A percentile compares a stretch with the other conserved stretches of the same genome.
phyloP scores from a whole-genome alignment of 2,888 invertebrate genomes.

The Chymomyza caudatula region DNA sequence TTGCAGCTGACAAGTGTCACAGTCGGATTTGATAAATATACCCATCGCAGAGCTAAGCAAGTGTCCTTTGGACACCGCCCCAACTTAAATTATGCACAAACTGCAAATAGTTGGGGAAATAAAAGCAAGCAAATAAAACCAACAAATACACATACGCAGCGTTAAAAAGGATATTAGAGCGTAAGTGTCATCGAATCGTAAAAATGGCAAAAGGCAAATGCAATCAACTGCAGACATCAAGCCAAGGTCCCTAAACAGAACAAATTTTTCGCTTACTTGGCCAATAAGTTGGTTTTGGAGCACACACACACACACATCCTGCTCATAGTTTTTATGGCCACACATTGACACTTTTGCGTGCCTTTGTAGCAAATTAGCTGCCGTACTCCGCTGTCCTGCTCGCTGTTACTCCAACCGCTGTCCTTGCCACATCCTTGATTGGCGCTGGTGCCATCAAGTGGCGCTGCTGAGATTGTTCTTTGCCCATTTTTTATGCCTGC shows the following conservation, averaged over 20 bases:
- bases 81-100: slow-evolving; percentile 50
- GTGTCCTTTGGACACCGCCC: not conserved
- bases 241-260: not conserved
- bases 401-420: not conserved
- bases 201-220: slow-evolving; percentile 49
- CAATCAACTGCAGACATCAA: slow-evolving; percentile 67
- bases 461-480: slow-evolving; percentile 17
- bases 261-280: slow-evolving; percentile 63
- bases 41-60: slow-evolving; percentile 6
- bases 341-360: slow-evolving; percentile 59
- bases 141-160: not conserved
- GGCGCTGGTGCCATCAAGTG: slow-evolving; percentile 30
- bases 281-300: slow-evolving; percentile 49
- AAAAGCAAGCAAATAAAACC: slow-evolving; percentile 38
- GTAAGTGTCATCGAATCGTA: slow-evolving; percentile 68
- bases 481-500: slow-evolving; percentile 55
- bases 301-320: not conserved
- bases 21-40: slow-evolving; percentile 33
- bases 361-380: slow-evolving; percentile 61
- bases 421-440: not conserved
- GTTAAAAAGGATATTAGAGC: slow-evolving; percentile 67
- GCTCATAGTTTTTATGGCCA: slow-evolving; percentile 51
- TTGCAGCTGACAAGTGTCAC: slow-evolving; percentile 63
- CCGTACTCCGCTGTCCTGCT: slow-evolving; percentile 7
- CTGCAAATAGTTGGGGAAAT: slow-evolving; percentile 47